These are phyloP conservation scores for Digitonthophagus gazella DNA, from an alignment of 2,888 invertebrate genomes.

Conservation along the genomic window DNA sequence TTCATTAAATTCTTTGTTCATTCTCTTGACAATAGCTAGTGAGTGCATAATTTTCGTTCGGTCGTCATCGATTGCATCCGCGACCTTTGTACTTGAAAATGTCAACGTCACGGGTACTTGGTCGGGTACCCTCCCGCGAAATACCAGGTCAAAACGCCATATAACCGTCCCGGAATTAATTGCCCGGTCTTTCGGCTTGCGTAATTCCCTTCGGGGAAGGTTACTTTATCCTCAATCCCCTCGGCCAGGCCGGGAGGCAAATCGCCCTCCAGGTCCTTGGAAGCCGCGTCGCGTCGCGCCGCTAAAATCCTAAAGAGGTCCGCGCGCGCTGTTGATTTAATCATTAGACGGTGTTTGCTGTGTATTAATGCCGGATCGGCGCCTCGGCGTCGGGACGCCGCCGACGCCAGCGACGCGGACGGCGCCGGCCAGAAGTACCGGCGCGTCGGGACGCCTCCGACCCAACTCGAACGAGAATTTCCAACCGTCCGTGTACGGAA, in stretches of 20 bases:
- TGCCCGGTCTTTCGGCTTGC: no score
- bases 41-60: no score
- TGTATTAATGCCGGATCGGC: neutral
- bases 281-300: no score
- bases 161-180: neutral
- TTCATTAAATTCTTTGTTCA: no score
- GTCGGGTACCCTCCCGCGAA: neutral
- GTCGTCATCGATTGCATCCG: neutral
- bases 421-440: neutral
- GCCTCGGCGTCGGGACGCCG: neutral
- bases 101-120: neutral
- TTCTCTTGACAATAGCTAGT: no score
- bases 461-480: neutral
- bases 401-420: neutral
- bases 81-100: neutral
- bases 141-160: neutral
- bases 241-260: no score
- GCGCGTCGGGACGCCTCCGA: neutral
- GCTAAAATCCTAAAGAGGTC: neutral
- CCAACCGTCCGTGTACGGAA: neutral
- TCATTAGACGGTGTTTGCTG: conserved; percentile 53
- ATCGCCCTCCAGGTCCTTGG: no score
- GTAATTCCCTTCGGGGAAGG: neutral
- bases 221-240: no score
- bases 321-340: conserved; percentile 52